phyloP scores from a whole-genome alignment of 2,113 vertebrate species.

The Cinclus mexicanus region DNA sequence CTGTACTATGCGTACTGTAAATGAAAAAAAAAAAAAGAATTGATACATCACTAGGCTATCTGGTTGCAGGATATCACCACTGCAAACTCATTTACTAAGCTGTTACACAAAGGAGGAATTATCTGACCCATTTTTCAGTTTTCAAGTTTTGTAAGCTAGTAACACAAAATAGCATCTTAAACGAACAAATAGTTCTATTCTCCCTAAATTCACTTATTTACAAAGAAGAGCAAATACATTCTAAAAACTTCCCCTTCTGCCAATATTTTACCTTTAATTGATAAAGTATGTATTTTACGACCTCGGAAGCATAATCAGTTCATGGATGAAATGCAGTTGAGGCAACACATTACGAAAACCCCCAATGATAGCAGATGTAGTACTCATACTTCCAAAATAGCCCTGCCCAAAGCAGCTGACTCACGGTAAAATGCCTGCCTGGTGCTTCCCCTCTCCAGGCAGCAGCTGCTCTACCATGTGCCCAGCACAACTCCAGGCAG shows the following conservation, averaged over 20 bases:
- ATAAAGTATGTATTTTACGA: neutral
- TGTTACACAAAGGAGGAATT: neutral
- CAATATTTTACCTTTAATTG: neutral
- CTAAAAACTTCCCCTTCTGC: neutral
- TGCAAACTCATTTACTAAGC: neutral
- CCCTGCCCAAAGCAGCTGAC: slow-evolving; percentile 62
- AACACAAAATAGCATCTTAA: neutral
- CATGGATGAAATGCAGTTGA: neutral
- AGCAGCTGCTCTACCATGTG: slow-evolving; percentile 43
- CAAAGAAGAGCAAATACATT: neutral
- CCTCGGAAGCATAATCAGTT: neutral
- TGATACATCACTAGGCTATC: neutral
- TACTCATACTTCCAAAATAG: slow-evolving; percentile 51
- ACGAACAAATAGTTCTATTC: neutral
- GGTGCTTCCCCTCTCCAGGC: neutral
- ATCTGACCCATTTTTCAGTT: neutral
- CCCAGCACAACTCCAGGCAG: slow-evolving; percentile 38
- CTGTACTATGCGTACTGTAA: neutral
- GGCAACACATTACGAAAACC: neutral
- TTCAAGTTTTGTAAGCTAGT: neutral
- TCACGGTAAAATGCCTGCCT: neutral
- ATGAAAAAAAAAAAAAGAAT: neutral
- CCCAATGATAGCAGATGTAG: slow-evolving; percentile 18
- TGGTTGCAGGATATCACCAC: neutral
- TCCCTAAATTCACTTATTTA: neutral